Percentiles rank a stretch among this genome's conserved stretches.
These are phyloP conservation scores for Hirtodrosophila cameraria DNA, from an alignment of 2,888 invertebrate genomes.

Conservation along the genomic window DNA sequence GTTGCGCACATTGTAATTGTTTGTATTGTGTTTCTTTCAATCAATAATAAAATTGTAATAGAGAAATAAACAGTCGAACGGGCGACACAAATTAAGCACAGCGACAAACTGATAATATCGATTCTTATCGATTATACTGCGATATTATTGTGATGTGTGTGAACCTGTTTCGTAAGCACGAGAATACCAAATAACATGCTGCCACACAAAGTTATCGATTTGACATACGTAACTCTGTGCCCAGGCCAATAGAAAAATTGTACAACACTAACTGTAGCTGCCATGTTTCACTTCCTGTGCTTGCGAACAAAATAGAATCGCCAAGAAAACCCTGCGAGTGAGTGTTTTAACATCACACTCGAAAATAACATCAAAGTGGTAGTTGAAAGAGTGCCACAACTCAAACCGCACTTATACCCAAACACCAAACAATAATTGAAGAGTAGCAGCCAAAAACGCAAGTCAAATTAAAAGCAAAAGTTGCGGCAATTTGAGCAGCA, in stretches of 20 bases:
- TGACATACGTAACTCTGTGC: slow-evolving; percentile 37
- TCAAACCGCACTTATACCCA: slow-evolving; percentile 63
- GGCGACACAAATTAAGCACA: slow-evolving; percentile 3
- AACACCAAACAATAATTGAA: slow-evolving; percentile 51
- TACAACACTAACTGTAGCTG: slow-evolving; percentile 62
- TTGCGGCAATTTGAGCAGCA: slow-evolving; percentile 57
- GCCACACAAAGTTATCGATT: slow-evolving; percentile 19
- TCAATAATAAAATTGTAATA: slow-evolving; percentile 17
- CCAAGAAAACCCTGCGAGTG: slow-evolving; percentile 86
- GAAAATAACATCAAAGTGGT: slow-evolving; percentile 83
- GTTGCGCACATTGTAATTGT: slow-evolving; percentile 1
- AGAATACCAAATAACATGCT: slow-evolving; percentile 4
- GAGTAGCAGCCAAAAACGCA: slow-evolving; percentile 55
- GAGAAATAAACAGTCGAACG: slow-evolving; percentile 11
- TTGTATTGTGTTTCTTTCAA: slow-evolving; percentile 1
- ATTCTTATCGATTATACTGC: slow-evolving; percentile 26
- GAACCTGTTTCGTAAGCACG: neutral
- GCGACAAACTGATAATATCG: slow-evolving; percentile 10
- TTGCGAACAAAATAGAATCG: slow-evolving; percentile 81
- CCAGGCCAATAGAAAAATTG: slow-evolving; percentile 36
- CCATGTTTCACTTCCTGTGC: slow-evolving; percentile 78
- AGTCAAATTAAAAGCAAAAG: slow-evolving; percentile 58
- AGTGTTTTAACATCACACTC: slow-evolving; percentile 86
- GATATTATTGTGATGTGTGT: neutral
- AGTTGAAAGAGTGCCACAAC: slow-evolving; percentile 81